These are phyloP conservation scores for Chloebia gouldiae DNA, from an alignment of 2,113 vertebrate genomes.

Conservation along the genomic window DNA sequence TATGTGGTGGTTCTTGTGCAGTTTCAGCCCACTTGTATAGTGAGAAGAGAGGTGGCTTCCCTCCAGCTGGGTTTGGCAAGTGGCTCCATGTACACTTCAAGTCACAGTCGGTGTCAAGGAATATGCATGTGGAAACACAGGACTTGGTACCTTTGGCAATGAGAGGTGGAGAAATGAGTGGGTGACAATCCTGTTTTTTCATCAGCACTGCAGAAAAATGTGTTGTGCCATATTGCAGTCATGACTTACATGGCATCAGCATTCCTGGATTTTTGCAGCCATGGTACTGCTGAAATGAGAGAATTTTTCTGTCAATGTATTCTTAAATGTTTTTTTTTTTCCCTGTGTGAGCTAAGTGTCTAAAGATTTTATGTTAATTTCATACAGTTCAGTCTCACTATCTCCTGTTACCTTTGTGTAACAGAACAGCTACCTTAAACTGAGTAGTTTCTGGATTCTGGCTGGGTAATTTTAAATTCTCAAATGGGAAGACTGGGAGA, in stretches of 20 bases:
- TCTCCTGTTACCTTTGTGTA: neutral
- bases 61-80: neutral
- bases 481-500: neutral
- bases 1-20: neutral
- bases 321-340: neutral
- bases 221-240: neutral
- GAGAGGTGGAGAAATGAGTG: neutral
- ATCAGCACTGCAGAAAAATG: neutral
- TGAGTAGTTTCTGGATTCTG: neutral
- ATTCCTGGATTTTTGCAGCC: neutral
- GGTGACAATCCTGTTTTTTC: neutral
- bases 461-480: conserved; percentile 25
- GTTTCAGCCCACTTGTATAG: neutral
- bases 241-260: neutral
- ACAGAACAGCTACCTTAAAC: neutral
- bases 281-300: neutral
- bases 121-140: neutral
- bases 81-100: neutral
- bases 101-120: neutral
- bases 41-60: neutral
- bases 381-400: neutral
- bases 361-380: neutral
- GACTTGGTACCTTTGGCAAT: neutral
- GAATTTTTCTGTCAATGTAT: neutral
- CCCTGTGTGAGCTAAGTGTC: neutral